These are phyloP conservation scores for Oncorhynchus keta DNA, from an alignment of 2,113 vertebrate species.

Conservation along the genomic window DNA sequence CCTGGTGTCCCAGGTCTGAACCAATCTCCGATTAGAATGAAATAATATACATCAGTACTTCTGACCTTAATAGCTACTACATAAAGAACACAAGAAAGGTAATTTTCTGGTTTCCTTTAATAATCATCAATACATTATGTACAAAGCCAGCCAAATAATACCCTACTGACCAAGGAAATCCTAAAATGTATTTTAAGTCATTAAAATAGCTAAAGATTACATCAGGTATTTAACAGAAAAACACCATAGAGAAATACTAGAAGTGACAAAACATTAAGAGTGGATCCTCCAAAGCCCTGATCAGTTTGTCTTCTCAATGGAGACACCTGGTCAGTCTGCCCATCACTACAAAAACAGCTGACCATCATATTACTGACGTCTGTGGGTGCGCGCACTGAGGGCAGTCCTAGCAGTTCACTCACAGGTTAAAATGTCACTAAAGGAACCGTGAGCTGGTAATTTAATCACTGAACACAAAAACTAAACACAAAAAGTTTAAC, in stretches of 20 bases:
- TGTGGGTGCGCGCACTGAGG: neutral
- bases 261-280: constrained; percentile 4
- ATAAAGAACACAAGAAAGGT: constrained; percentile 31
- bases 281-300: too few relatives aligned
- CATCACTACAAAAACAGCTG: too few relatives aligned
- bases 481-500: neutral
- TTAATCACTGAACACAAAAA: constrained; percentile 5
- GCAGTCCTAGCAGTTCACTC: neutral
- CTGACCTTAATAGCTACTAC: too few relatives aligned
- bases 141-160: constrained; percentile 76
- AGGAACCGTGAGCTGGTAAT: neutral
- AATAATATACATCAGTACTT: too few relatives aligned
- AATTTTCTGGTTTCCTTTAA: constrained; percentile 71
- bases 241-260: constrained; percentile 15
- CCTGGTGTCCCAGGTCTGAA: too few relatives aligned
- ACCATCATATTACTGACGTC: too few relatives aligned
- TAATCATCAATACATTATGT: constrained; percentile 76
- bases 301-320: too few relatives aligned
- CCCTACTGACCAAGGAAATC: constrained; percentile 47
- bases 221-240: constrained; percentile 26
- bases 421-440: constrained; percentile 5
- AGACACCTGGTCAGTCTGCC: too few relatives aligned
- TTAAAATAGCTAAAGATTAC: constrained; percentile 58
- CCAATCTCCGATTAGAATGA: too few relatives aligned
- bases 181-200: constrained; percentile 55